These are phyloP conservation scores for Clupea harengus DNA, from an alignment of 2,113 vertebrate species.

Conservation along the genomic window DNA sequence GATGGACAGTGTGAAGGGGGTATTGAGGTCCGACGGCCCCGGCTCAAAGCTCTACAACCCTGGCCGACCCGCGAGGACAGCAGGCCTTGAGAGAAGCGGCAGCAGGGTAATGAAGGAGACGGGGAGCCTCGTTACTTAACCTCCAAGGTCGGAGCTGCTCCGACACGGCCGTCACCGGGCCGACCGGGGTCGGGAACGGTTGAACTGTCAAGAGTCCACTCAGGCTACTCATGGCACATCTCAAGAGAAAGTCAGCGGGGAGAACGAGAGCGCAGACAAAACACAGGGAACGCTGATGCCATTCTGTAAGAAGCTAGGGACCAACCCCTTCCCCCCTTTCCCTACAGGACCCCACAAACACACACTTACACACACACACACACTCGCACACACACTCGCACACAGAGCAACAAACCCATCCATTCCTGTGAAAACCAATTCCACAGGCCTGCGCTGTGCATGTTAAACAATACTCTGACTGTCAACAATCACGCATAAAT, in stretches of 20 bases:
- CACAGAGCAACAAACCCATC: constrained; percentile 40
- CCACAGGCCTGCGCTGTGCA: constrained; percentile 66
- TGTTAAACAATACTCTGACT: constrained; percentile 77
- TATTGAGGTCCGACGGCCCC: background rate
- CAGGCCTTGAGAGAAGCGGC: background rate
- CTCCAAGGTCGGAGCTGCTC: constrained; percentile 22
- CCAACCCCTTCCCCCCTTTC: background rate
- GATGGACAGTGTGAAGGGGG: background rate
- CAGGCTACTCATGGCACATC: background rate
- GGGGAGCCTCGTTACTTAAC: constrained; percentile 25
- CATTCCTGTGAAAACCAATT: constrained; percentile 58
- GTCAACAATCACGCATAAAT: constrained; percentile 80
- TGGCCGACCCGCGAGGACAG: background rate
- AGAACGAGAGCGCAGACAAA: constrained; percentile 13
- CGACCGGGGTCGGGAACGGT: background rate
- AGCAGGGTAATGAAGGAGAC: background rate
- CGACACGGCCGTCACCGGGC: background rate
- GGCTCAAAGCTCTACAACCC: background rate
- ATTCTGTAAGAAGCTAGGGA: constrained; percentile 28
- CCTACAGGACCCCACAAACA: background rate
- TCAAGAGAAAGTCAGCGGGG: background rate
- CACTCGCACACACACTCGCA: constrained; percentile 24
- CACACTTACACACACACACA: constrained; percentile 23
- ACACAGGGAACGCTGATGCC: constrained; percentile 11
- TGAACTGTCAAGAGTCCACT: constrained; percentile 15